Evolutionary conservation across 1,140 invertebrate genomes (phyloP).

Genomic region (Zophobas atratus): DNA sequence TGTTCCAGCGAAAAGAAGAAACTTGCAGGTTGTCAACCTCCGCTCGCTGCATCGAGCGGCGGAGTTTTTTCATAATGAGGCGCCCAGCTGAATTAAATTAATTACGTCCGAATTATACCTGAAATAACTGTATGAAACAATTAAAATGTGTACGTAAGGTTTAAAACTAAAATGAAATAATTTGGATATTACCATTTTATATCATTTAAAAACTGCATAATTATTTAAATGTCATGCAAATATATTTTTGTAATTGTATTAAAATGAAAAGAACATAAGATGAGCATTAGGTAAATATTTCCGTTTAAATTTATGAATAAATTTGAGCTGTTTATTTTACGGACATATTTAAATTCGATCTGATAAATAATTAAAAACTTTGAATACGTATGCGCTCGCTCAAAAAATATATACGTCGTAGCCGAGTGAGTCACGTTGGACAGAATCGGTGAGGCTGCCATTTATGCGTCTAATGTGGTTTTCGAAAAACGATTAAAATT

Average conservation of each 20-base stretch:
- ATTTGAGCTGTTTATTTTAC: slow-evolving; percentile 35
- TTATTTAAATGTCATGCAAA: slow-evolving; percentile 48
- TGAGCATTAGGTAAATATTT: slow-evolving; percentile 49
- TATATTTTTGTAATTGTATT: slow-evolving; percentile 47
- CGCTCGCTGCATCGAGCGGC: not conserved
- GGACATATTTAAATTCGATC: slow-evolving; percentile 38
- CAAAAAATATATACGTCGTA: not conserved
- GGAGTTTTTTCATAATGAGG: slow-evolving; percentile 4
- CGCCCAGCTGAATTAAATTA: slow-evolving; percentile 3
- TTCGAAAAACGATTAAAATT: slow-evolving; percentile 27
- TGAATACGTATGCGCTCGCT: slow-evolving; percentile 5
- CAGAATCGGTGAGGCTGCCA: too few relatives aligned
- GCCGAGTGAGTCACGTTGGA: not conserved
- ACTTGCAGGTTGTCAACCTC: not conserved
- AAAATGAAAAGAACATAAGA: slow-evolving; percentile 50
- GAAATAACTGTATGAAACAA: slow-evolving; percentile 37
- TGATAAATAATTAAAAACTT: slow-evolving; percentile 44
- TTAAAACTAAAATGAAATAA: slow-evolving; percentile 42
- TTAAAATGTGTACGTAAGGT: slow-evolving; percentile 21
- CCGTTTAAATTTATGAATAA: slow-evolving; percentile 46
- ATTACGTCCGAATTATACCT: not conserved
- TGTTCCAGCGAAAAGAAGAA: not conserved
- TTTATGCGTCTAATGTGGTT: not conserved
- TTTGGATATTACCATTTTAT: slow-evolving; percentile 45
- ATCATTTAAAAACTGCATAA: slow-evolving; percentile 48